Base-by-base conservation (phyloP, 2,113 vertebrate genomes). In the Pampusana beccarii region DNA sequence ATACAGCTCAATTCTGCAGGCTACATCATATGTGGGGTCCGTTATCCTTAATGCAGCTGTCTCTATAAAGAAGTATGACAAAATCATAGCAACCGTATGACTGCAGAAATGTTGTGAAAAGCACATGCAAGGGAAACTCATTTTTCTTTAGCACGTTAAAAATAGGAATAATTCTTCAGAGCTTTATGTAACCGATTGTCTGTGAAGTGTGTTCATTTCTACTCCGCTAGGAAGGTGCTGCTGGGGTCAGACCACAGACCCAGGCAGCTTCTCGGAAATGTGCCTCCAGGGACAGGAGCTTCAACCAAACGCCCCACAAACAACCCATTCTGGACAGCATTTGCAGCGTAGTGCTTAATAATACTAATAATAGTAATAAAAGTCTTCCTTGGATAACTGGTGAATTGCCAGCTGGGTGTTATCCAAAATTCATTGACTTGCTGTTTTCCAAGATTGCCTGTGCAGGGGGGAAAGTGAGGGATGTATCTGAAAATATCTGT, bases 211-310 rank as follows among this genome's bases (percentile, higher is more conserved):
- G 58, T 85, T 91, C 28, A 0, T 66, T 93, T 93, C 60, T 93
- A 44, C 86, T 91, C 33, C 4, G 2, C 57, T 87, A 71, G 70
- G 86, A 93, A 87, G 89, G 84, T 95, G 86, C 73, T 0, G 4
- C 89, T 67, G 91, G 61, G 91, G 91, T 97, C 95, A 91, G 80
- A 93, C 83, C 89, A 92, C 86, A 93, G 89, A 80, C 80, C 44
- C 28, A 34, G 54, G 89, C 86, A 92, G 84, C 89, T 97, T 96
- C 95, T 97, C 5, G 5, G 96, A 95, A 92, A 79, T 58, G 24
- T 84, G 73, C 44, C 93, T 85, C 57, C 61, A 62, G 91, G 80
- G 93, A 81, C 33, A 44, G 57, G 34, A 87, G 64, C 89, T 89
- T 95, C 91, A 91, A 91, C 72, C 56, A 54, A 93, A 86, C 0